phyloP scores from a whole-genome alignment of 2,888 invertebrate genomes.

The Exocentrus adspersus region DNA sequence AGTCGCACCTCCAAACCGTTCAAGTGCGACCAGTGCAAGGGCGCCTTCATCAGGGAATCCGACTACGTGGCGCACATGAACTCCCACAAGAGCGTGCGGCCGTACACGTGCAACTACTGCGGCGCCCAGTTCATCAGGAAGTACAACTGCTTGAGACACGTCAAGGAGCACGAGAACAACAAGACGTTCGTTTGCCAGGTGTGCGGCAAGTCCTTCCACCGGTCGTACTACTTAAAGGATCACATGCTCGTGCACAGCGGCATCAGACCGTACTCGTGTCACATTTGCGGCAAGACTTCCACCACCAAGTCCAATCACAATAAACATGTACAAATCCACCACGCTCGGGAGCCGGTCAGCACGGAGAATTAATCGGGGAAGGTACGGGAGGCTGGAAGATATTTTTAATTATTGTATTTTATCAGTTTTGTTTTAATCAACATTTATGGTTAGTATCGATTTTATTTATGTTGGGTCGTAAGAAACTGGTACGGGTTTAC shows the following conservation, averaged over 20 bases:
- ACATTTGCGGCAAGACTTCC: constrained; percentile 89
- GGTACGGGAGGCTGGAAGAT: no score
- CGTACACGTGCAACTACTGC: constrained; percentile 90
- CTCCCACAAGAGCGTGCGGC: constrained; percentile 83
- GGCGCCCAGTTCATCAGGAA: constrained; percentile 89
- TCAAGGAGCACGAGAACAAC: constrained; percentile 83
- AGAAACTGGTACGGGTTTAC: no score
- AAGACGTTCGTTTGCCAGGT: constrained; percentile 80
- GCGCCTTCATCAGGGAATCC: constrained; percentile 83
- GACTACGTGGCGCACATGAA: constrained; percentile 88
- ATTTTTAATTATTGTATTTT: constrained; percentile 27
- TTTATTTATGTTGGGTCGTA: no score
- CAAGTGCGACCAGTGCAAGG: constrained; percentile 85
- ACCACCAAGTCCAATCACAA: constrained; percentile 92
- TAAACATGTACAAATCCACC: constrained; percentile 89
- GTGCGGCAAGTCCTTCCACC: constrained; percentile 86
- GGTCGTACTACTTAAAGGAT: constrained; percentile 87
- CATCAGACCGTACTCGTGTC: constrained; percentile 82
- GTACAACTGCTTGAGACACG: constrained; percentile 88
- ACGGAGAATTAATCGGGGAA: constrained; percentile 74
- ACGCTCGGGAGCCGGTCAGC: constrained; percentile 86
- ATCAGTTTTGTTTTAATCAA: constrained; percentile 20
- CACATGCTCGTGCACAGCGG: constrained; percentile 89
- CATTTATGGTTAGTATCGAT: no score
- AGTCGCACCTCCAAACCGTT: constrained; percentile 84